phyloP scores from a whole-genome alignment of 2,113 vertebrate genomes.

The Lampris incognitus region DNA sequence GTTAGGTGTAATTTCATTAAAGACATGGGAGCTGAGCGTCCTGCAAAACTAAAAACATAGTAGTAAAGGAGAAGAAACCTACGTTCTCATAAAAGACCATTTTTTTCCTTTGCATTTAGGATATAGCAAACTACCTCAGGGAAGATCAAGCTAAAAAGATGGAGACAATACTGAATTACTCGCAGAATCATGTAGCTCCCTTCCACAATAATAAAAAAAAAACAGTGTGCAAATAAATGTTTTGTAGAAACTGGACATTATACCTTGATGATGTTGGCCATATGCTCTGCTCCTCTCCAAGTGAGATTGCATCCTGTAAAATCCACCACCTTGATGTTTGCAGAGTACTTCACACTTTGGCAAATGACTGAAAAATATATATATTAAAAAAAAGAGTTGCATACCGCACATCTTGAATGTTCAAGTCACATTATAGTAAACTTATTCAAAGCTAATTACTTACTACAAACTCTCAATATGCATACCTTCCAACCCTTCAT shows the following conservation, averaged over 20 bases:
- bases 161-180: background rate
- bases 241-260: slow-evolving; percentile 13
- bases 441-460: background rate
- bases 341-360: slow-evolving; percentile 92
- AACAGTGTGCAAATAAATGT: background rate
- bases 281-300: slow-evolving; percentile 92
- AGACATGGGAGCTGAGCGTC: no score
- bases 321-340: slow-evolving; percentile 87
- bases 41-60: no score
- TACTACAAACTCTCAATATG: slow-evolving; percentile 4
- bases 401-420: background rate
- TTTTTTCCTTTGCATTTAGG: no score
- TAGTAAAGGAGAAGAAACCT: background rate
- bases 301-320: slow-evolving; percentile 94
- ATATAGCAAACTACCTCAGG: no score
- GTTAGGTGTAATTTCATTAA: background rate
- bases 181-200: background rate
- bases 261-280: slow-evolving; percentile 94
- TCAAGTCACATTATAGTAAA: background rate
- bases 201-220: background rate
- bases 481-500: slow-evolving; percentile 93
- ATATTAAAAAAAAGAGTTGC: background rate
- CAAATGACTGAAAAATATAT: slow-evolving; percentile 86
- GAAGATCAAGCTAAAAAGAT: background rate
- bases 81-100: background rate